Evolutionary conservation across 2,888 invertebrate species (phyloP), one percentile per base, ranked within the genome.

Genomic region (Orthosia gothica): DNA sequence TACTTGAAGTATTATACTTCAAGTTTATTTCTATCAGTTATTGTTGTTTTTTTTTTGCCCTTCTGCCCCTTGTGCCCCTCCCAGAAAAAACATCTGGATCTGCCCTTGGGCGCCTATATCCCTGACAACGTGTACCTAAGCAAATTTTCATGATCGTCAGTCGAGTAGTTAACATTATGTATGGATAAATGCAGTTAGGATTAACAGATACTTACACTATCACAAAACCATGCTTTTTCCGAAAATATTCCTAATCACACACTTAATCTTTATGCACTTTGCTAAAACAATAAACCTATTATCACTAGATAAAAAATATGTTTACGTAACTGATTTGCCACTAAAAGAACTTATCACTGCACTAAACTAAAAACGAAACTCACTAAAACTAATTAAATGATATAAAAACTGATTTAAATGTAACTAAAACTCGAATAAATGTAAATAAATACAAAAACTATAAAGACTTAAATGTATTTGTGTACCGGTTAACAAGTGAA

Each of bases 271-370:
- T 26, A 54, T 65, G 64, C 76, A 80, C 70, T 74, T 58, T 4
- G 5, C 15, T 9, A 13, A 13, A 58, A 58, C 13, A 57, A 32
- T 76, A 64, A 80, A 76, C 68, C 1, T 62, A 0, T 68, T 55
- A 76, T 71, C 67, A 80, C 71, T 49, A 11, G 76, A 80, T 80
- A 78, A 58, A 52, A 58, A 55, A 50, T 16, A 50, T n/a, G 32
- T 67, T 76, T 71, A 80, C 76, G 80, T 76, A 80, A 71, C 50
- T 26, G 9, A 9, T 54, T 57, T 18, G 1, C 11, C 72, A 80
- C 52, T 49, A 40, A n/a, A 47, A 4, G 67, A 58, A 45, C 13
- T 3, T 23, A 15, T 16, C 52, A 54, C 57, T 52, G 15, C 16
- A 32, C 4, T 23, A 11, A 26, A 61, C 15, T 7, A 5, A 62